Conservation (phyloP, 2,888 invertebrate species). For the Apamea monoglypha region DNA sequence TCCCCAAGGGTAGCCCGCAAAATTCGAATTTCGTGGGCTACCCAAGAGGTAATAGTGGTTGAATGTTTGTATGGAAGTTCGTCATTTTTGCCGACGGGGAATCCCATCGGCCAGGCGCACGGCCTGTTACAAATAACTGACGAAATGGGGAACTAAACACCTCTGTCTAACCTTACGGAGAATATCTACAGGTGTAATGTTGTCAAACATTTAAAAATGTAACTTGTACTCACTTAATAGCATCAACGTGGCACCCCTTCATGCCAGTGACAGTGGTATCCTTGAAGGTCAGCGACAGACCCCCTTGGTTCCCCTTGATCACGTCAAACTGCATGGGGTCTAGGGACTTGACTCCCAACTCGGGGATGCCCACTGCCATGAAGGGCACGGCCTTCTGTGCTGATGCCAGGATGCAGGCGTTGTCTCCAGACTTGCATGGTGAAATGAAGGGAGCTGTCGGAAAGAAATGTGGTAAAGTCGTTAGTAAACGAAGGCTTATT, state of each 20-base stretch:
- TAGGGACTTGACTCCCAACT: slow-evolving; percentile 77
- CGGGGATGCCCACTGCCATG: slow-evolving; percentile 79
- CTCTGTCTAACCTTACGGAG: not conserved
- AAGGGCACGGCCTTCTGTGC: slow-evolving; percentile 78
- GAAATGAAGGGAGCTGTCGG: slow-evolving; percentile 81
- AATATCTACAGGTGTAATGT: not conserved
- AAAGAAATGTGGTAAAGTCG: not conserved
- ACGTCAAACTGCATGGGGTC: slow-evolving; percentile 80
- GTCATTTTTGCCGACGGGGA: no score
- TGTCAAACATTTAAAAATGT: not conserved
- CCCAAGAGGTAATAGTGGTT: not conserved
- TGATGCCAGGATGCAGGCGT: slow-evolving; percentile 74
- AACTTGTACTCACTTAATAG: slow-evolving; percentile 78
- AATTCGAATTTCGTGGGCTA: no score
- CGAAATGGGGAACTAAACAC: not conserved
- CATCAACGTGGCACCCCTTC: slow-evolving; percentile 79
- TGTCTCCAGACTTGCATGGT: slow-evolving; percentile 80
- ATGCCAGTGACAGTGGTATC: slow-evolving; percentile 80
- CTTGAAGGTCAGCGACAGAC: slow-evolving; percentile 77
- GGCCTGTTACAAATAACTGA: not conserved
- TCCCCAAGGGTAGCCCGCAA: no score
- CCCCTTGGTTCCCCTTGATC: slow-evolving; percentile 78
- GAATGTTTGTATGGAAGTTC: not conserved
- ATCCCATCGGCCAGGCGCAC: not conserved
- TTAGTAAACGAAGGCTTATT: not conserved